phyloP scores from a whole-genome alignment of 2,888 invertebrate genomes.

The Clanis bilineata region DNA sequence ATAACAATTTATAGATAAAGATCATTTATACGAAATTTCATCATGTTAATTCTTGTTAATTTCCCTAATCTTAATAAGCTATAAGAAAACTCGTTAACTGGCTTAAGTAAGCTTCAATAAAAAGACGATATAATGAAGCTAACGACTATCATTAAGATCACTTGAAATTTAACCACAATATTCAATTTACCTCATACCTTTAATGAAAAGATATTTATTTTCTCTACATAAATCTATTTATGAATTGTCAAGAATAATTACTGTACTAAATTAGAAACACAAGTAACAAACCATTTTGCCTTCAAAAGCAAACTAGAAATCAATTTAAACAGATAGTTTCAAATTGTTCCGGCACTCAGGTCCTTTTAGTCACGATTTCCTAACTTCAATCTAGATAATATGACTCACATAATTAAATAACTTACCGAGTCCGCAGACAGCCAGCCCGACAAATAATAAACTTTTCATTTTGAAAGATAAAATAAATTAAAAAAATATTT shows the following conservation, averaged over 20 bases:
- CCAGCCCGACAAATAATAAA: constrained; percentile 55
- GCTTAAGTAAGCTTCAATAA: not conserved
- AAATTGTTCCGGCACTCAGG: constrained; percentile 19
- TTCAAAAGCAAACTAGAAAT: not conserved
- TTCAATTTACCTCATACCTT: no score
- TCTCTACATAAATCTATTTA: not conserved
- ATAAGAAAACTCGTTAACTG: not conserved
- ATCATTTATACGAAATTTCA: no score
- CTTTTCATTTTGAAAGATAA: constrained; percentile 57
- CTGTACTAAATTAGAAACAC: not conserved
- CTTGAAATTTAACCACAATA: not conserved
- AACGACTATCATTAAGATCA: not conserved
- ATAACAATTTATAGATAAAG: no score
- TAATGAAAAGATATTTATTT: no score
- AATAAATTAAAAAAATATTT: constrained; percentile 35
- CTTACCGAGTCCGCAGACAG: constrained; percentile 65
- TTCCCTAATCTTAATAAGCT: not conserved
- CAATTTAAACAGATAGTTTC: constrained; percentile 7
- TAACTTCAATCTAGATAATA: not conserved
- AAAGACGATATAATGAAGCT: not conserved
- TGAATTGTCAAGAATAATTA: not conserved
- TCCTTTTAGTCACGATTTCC: constrained; percentile 7
- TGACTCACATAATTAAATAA: constrained; percentile 31
- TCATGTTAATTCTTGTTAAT: no score
- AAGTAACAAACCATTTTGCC: not conserved